Evolutionary conservation across 92 coral and sea anemone genomes (phyloP).

Genomic region (Porites rus): DNA sequence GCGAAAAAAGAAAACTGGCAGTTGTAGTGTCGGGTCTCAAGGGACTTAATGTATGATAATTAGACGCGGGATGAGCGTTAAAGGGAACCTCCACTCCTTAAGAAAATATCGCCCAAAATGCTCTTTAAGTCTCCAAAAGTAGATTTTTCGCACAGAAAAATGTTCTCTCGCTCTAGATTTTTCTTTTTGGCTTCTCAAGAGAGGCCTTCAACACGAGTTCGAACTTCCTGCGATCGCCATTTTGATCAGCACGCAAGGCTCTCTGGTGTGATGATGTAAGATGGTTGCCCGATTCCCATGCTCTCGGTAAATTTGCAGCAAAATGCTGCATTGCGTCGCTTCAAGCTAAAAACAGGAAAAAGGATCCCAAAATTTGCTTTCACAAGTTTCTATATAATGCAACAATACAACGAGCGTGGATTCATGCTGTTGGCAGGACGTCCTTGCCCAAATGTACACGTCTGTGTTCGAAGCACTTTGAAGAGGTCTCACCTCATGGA

Average conservation of each 20-base stretch:
- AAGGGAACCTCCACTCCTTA: no score
- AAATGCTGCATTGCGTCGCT: conserved; percentile 11
- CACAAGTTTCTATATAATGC: conserved; percentile 8
- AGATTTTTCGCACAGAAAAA: no score
- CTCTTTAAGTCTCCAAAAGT: no score
- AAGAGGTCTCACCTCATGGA: neutral
- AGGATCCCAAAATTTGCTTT: neutral
- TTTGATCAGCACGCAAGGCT: neutral
- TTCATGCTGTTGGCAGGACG: conserved; percentile 24
- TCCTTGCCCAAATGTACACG: conserved; percentile 28
- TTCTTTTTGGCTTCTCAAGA: neutral
- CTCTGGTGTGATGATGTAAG: no score
- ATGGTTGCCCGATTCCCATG: no score
- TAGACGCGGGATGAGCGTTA: no score
- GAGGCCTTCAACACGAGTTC: neutral
- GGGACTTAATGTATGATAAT: no score
- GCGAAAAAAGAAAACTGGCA: no score
- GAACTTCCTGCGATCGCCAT: conserved; percentile 9
- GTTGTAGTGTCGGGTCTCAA: no score
- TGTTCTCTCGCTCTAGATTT: neutral
- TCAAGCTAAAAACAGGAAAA: neutral
- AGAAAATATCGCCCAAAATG: no score
- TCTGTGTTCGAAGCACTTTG: conserved; percentile 41
- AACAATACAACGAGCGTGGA: conserved; percentile 8
- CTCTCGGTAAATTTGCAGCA: neutral